A percentile compares a stretch with the other conserved stretches of the same genome.
These are phyloP conservation scores for Ficedula albicollis DNA, from an alignment of 2,797 vertebrate genomes.

Conservation along the genomic window DNA sequence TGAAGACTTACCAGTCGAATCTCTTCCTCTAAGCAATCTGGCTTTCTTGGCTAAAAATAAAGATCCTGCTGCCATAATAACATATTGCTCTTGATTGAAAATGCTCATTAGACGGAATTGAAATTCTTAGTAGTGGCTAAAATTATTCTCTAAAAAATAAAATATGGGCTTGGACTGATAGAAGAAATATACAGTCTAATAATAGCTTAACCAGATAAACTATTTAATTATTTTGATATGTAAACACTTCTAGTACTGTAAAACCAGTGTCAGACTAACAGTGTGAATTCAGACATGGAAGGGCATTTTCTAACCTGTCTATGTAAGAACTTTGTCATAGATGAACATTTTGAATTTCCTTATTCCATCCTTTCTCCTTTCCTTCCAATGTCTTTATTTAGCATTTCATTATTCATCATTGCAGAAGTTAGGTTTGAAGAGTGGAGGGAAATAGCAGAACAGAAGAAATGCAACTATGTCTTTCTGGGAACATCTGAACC, in stretches of 20 bases:
- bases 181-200: not conserved
- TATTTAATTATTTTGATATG: not conserved
- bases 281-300: not conserved
- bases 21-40: slow-evolving; percentile 50
- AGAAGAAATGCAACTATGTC: not conserved
- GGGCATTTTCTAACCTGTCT: not conserved
- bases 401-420: not conserved
- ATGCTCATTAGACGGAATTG: slow-evolving; percentile 44
- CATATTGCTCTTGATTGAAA: slow-evolving; percentile 60
- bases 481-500: not conserved
- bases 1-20: slow-evolving; percentile 1
- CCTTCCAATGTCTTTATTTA: not conserved
- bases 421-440: not conserved
- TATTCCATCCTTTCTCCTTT: not conserved
- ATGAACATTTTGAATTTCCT: not conserved
- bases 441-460: not conserved
- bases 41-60: slow-evolving; percentile 59
- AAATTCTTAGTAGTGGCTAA: slow-evolving; percentile 40
- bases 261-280: not conserved
- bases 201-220: not conserved
- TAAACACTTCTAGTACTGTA: not conserved
- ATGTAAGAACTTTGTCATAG: not conserved
- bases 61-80: slow-evolving; percentile 45
- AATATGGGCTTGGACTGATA: not conserved
- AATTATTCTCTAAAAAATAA: slow-evolving; percentile 41